phyloP scores from a whole-genome alignment of 2,888 invertebrate species.

The Troides helena region DNA sequence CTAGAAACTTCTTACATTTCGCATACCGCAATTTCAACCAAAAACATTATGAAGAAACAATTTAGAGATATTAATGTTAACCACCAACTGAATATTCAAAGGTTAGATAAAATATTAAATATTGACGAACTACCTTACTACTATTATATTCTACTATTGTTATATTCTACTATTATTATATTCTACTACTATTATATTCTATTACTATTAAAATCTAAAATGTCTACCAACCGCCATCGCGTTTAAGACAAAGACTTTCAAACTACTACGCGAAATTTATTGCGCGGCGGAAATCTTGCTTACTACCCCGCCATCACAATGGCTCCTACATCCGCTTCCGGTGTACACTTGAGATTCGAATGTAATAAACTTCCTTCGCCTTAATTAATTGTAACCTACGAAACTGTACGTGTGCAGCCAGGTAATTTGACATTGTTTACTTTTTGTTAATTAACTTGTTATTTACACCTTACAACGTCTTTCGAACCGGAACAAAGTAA shows the following conservation, averaged over 20 bases:
- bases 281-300: constrained; percentile 61
- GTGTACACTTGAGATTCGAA: constrained; percentile 60
- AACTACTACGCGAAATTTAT: constrained; percentile 65
- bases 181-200: no score
- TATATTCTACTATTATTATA: no score
- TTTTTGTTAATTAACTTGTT: background rate
- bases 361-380: constrained; percentile 59
- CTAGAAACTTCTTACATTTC: no score
- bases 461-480: background rate
- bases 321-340: constrained; percentile 69
- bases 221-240: background rate
- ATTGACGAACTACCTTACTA: background rate
- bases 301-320: constrained; percentile 64
- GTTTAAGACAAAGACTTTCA: constrained; percentile 30
- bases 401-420: background rate
- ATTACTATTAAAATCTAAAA: background rate
- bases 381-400: constrained; percentile 40
- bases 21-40: no score
- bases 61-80: background rate
- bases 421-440: background rate
- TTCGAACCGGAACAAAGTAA: no score
- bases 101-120: background rate
- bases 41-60: background rate
- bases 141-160: no score
- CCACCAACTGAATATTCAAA: background rate